Base-by-base conservation (phyloP, 2,113 vertebrate species). In the Tonatia bakeri region DNA sequence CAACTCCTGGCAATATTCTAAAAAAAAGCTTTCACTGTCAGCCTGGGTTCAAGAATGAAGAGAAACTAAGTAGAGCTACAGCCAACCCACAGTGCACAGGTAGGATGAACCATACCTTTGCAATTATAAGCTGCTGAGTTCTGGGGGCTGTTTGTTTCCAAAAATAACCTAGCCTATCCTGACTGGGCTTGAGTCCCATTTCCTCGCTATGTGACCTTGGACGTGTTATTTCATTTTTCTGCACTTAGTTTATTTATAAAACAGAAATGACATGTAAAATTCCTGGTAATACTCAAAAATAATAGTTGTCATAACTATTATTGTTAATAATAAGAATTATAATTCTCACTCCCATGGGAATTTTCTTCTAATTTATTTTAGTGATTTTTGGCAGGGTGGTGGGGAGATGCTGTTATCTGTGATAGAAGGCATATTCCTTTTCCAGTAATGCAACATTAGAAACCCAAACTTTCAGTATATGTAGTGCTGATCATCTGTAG, bases 381-480 rank as follows among this genome's bases (percentile, higher is more conserved):
- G 87, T 59, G 38, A 87, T 84, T 87, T 76, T 85, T 3, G 38
- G 13, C 3, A 26, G 7, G 1, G 14, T 28, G 7, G 11, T 3
- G 28, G 26, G 33, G 50, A 56, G 22, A 15, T 56, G 9, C 22
- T 80, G 4, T 14, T 43, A 40, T 85, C 31, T 76, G 26, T 76
- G 94, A 88, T 10, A 94, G 73, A 31, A 80, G 7, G 1, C 38
- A 33, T 38, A 87, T 64, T 7, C 83, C 8, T 9, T 79, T 94
- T 95, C 69, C 38, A 84, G 38, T 56, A 80, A 92, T 70, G 43
- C n/a, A 92, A 90, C 94, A 33, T 90, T 61, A 72, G 1, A 90
- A 43, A 69, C 12, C 54, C 33, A 38, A 65, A 90, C 26, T 94
- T 67, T 61, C 40, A 59, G 67, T 64, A 73, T 8, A 84, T 45